Base-by-base conservation (phyloP, 2,797 vertebrate species). In the Scolopax bukidnonensis region DNA sequence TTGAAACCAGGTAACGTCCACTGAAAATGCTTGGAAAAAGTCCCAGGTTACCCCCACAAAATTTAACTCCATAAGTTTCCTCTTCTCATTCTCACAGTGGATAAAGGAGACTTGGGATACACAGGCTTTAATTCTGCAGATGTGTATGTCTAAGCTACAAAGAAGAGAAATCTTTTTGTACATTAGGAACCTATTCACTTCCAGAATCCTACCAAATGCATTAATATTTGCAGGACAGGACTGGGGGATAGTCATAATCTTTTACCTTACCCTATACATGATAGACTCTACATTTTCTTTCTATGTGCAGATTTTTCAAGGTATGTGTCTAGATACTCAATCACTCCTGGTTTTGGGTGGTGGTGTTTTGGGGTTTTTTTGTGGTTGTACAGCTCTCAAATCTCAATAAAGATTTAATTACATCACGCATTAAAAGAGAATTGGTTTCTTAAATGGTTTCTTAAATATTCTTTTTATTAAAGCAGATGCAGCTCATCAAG, bases 401-500 rank as follows among this genome's bases (percentile, higher is more conserved):
- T 96, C 82, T 95, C 91, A 96, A 92, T 84, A 54, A 93, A 84
- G 73, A 78, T 65, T 95, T 96, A 95, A 97, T 92, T 95, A 85
- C 75, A 86, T 0, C 12, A 71, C 65, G 71, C 24, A 87, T 85
- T 95, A 80, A 89, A 89, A 81, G 71, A 95, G 53, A 95, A 96
- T 78, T 78, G 65, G 19, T 92, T 85, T 90, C 83, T 50, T 94
- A 78, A 78, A 91, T 59, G 81, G 50, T 92, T 92, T 89, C 64
- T 89, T 79, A 93, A 95, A 70, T 84, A 48, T 78, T 89, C 45
- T 85, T 73, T 87, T 93, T 89, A 94, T 94, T 96, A 89, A 90
- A 91, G 40, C 50, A 91, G 54, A 90, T n/a, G 32, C 61, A 96
- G 87, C 80, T 93, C 64, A 64, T 89, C 70, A 64, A 94, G 74